Evolutionary conservation across 2,797 vertebrate species (phyloP), one percentile per base, ranked within the genome.

Genomic region (Onychomys leucogaster): DNA sequence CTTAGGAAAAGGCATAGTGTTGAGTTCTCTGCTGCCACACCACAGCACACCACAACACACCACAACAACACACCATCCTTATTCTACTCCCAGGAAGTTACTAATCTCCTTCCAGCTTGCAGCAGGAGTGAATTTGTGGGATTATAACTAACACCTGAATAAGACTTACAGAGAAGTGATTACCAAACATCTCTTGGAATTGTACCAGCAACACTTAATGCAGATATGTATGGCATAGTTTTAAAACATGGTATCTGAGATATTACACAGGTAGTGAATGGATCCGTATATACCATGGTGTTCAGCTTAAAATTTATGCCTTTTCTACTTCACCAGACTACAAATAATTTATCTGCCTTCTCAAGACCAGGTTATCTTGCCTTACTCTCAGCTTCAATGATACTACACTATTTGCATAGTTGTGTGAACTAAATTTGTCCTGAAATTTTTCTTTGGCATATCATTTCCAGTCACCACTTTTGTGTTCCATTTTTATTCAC

Each of bases 1-100:
- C 83, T 94, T 87, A n/a, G 78, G 59, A 80, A 94, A 92, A 96
- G 89, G 83, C 76, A 81, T 78, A 34, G 89, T 89, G 83, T 61
- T 92, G 83, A 94, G 57, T 90, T 91, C 46, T 76, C 71, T 49
- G 75, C 82, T 87, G 90, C 25, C 14, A 75, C 37, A 8, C 91
- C 41, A 27, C 76, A 83, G 88, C 23, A 77, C 6, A 43, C 23
- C 91, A 91, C 80, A 57, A 59, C 55, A 52, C 23, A 67, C 71
- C 59, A 76, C 57, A 82, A 91, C 80, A 57, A 59, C 46, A 52
- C 23, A 67, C 71, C 41, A 61, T 41, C 23, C 13, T 5, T 55
- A 23, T 25, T 29, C 34, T 61, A 71, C 25, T 12, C 34, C 57
- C 46, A 90, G 89, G 61, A 91, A 93, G 89, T 81, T 61, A 88